Evolutionary conservation across 1,140 invertebrate genomes (phyloP), one percentile per base, ranked within the genome.

Genomic region (Proctacanthus coquilletti): DNA sequence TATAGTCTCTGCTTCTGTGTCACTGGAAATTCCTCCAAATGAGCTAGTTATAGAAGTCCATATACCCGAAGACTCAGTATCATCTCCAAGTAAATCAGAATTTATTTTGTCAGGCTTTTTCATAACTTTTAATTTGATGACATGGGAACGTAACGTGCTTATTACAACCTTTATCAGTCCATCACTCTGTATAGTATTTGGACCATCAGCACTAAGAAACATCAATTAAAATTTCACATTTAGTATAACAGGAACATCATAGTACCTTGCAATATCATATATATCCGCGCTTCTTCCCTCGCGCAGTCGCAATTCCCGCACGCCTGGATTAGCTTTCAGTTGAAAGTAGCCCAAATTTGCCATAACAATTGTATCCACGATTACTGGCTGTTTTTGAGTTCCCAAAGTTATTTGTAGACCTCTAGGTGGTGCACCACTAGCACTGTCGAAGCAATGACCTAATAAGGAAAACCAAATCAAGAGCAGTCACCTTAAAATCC

Each of bases 291-390:
- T 97, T 46, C 89, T 71, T 14, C 95, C 96, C 35, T 94, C 84
- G 31, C 96, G 69, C 10, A 86, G 65, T 11, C 76, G 67, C 25
- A 99, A 62, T 9, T 80, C 61, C 95, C 95, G 99, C 21, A 87
- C 80, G 3, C 96, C 96, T 10, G 95, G 94, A 60, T 89, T 93
- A 0, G 95, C 94, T 63, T 98, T 98, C 2, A 98, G 63, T 64
- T 98, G 93, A 63, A 95, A 94, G 61, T 96, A 95, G 13, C 91
- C 91, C 42, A 98, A 69, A 67, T 99, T 99, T 2, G 95, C 94
- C 96, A 99, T 99, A 3, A 99, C 96, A 50, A 99, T 98, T 9
- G 96, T 99, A 61, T 99, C 96, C 38, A 88, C 80, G 33, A 78
- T 68, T 3, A 77, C 71, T 0, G 84, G 79, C 25, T 78, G 65